These are phyloP conservation scores for Xyliphius kryptos DNA, from an alignment of 2,113 vertebrate species.

Conservation along the genomic window DNA sequence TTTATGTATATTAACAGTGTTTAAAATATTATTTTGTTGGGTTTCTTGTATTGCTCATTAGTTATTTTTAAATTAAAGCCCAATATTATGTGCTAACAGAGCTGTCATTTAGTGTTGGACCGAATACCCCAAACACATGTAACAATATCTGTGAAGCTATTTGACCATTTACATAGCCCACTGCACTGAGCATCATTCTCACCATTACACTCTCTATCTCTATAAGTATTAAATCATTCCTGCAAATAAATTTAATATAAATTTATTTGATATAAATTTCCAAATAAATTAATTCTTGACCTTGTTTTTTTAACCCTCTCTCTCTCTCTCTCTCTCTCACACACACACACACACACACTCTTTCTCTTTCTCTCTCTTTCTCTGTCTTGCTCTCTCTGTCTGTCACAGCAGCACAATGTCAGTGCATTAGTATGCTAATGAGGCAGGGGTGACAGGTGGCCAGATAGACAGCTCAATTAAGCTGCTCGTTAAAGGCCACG, in stretches of 20 bases:
- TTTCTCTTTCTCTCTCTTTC: conserved; percentile 71
- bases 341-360: too few species aligned
- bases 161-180: conserved; percentile 23
- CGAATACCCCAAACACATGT: conserved; percentile 34
- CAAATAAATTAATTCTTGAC: too few species aligned
- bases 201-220: background rate
- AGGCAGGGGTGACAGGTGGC: conserved; percentile 99
- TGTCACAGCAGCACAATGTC: conserved; percentile 97
- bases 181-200: background rate
- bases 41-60: too few species aligned
- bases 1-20: too few species aligned
- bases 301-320: conserved; percentile 4
- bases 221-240: background rate
- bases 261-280: too few species aligned
- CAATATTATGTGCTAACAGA: too few species aligned
- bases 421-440: conserved; percentile 99
- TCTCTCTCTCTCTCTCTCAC: conserved; percentile 63
- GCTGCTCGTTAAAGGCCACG: conserved; percentile 98
- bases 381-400: conserved; percentile 76
- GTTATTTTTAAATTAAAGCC: conserved; percentile 7
- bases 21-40: too few species aligned
- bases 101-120: conserved; percentile 10
- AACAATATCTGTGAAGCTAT: conserved; percentile 39
- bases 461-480: conserved; percentile 99
- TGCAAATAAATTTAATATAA: too few species aligned